These are phyloP conservation scores for Pseudonaja textilis DNA, from an alignment of 2,113 vertebrate genomes.

Conservation along the genomic window DNA sequence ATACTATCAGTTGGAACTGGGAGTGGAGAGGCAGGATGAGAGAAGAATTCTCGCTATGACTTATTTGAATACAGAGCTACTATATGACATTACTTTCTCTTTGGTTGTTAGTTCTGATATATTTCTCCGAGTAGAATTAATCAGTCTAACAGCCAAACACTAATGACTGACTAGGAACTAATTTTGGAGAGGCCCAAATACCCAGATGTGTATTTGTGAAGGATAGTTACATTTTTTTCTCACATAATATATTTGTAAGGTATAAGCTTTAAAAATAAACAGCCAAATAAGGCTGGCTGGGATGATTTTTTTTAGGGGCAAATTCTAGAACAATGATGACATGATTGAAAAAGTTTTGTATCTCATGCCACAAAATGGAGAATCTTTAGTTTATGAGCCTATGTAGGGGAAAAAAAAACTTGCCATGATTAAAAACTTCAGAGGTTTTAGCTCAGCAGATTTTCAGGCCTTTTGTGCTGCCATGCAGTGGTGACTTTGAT, in stretches of 20 bases:
- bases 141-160: not conserved
- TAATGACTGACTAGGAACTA: not conserved
- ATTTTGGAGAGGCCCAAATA: not conserved
- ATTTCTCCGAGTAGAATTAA: not conserved
- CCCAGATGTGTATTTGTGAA: not conserved
- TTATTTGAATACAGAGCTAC: not conserved
- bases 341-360: not conserved
- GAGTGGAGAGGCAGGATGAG: not conserved
- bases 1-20: not conserved
- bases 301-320: not conserved
- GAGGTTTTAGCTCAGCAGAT: not conserved
- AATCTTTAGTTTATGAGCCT: not conserved
- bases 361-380: not conserved
- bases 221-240: not conserved
- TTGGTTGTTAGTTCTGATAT: not conserved
- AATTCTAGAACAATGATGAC: not conserved
- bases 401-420: not conserved
- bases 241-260: not conserved
- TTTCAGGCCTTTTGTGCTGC: not conserved
- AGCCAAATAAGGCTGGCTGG: not conserved
- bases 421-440: not conserved
- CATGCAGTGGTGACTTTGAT: not conserved
- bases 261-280: not conserved
- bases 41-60: not conserved
- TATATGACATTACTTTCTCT: not conserved